Evolutionary conservation across 2,797 vertebrate species (phyloP), one percentile per base, ranked within the genome.

Genomic region (Urosaurus nigricauda): DNA sequence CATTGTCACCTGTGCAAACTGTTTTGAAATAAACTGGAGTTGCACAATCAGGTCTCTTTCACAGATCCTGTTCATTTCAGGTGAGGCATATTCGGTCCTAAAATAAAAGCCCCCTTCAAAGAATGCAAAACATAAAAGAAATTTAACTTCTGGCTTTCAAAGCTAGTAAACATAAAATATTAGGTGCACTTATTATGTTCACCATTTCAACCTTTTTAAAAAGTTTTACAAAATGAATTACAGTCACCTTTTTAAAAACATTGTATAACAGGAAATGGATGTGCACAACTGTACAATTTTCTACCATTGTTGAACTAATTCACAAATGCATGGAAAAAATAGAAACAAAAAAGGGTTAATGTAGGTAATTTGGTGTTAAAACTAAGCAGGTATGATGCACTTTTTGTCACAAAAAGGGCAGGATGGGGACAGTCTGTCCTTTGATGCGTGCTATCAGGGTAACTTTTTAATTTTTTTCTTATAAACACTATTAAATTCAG

Each of bases 201-300:
- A 93, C 97, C 97, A 97, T 97, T 96, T 96, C 97, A 97, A 97
- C 96, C 93, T 94, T 95, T 96, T 97, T 96, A 96, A 88, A 94
- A 89, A 97, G 95, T 96, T 97, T 95, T 97, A 97, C 97, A 97
- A 97, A 97, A 97, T 97, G 97, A 97, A 94, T 97, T 96, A 97
- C 96, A 5, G 95, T 95, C 97, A 97, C 97, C 96, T 96, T 65
- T 79, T 95, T 37, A 51, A 86, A 88, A 88, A 97, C 97, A 96
- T 96, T 85, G 94, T 95, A 96, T 92, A 94, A 97, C 93, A 96
- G 95, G 96, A 97, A 96, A 97, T 96, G 96, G 96, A 95, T 95
- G 97, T 98, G 98, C 97, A 98, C 98, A 97, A 98, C 97, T 98
- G 97, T 98, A 98, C 98, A 97, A 96, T 98, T 97, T 97, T 97